These are phyloP conservation scores for Drosophila biarmipes DNA, from an alignment of 1,140 invertebrate genomes.

Conservation along the genomic window DNA sequence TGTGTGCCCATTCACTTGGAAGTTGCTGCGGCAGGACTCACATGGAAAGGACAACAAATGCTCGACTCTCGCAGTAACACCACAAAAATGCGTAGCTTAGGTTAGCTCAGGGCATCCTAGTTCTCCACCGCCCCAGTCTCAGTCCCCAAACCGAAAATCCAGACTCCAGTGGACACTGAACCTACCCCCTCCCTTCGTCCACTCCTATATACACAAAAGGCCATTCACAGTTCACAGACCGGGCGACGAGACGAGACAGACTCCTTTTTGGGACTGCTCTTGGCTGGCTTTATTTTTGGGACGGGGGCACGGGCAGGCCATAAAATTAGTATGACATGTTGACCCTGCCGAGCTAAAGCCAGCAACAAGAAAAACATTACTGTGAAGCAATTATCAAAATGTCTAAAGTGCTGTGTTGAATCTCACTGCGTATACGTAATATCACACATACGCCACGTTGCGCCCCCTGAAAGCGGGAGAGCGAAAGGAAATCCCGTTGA, in stretches of 20 bases:
- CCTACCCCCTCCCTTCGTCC: slow-evolving; percentile 15
- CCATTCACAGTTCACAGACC: slow-evolving; percentile 44
- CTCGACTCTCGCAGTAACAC: slow-evolving; percentile 35
- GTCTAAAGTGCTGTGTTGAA: slow-evolving; percentile 42
- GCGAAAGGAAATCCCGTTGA: slow-evolving; percentile 36
- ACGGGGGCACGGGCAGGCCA: slow-evolving; percentile 1
- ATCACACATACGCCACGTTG: slow-evolving; percentile 37
- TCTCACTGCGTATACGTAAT: slow-evolving; percentile 38
- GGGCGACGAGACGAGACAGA: slow-evolving; percentile 18
- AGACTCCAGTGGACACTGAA: slow-evolving; percentile 29
- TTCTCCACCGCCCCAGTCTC: slow-evolving; percentile 1
- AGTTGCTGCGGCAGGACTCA: slow-evolving; percentile 59
- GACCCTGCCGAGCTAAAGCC: slow-evolving; percentile 45
- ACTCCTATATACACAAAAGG: slow-evolving; percentile 11
- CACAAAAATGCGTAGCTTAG: slow-evolving; percentile 55
- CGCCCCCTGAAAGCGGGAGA: not conserved
- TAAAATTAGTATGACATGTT: slow-evolving; percentile 78
- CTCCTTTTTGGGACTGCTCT: not conserved
- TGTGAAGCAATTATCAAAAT: slow-evolving; percentile 52
- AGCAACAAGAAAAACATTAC: slow-evolving; percentile 26
- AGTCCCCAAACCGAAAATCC: not conserved
- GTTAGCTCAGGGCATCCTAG: slow-evolving; percentile 26
- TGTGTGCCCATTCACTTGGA: slow-evolving; percentile 61
- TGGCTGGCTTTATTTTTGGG: slow-evolving; percentile 2
- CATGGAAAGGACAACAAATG: slow-evolving; percentile 15